phyloP scores from a whole-genome alignment of 2,888 invertebrate species.

The Amphipoea oculea region DNA sequence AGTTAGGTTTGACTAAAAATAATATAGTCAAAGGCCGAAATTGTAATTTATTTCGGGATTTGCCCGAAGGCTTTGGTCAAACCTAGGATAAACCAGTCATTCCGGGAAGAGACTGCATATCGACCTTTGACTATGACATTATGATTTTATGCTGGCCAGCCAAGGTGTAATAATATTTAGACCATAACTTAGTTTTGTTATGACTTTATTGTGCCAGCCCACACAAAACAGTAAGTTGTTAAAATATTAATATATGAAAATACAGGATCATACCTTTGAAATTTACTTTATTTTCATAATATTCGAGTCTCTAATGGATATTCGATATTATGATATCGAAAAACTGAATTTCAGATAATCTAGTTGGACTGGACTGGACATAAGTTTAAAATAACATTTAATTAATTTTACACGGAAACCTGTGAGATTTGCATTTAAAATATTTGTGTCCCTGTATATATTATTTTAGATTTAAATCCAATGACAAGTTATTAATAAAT shows the following conservation, averaged over 20 bases:
- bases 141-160: conserved; percentile 9
- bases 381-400: background rate
- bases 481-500: background rate
- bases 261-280: conserved; percentile 1
- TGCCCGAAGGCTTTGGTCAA: too few species aligned
- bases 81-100: too few species aligned
- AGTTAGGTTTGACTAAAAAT: too few species aligned
- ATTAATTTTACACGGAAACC: background rate
- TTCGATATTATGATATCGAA: background rate
- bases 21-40: too few species aligned
- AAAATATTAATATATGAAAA: conserved; percentile 9
- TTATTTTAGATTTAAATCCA: background rate
- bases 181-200: conserved; percentile 26
- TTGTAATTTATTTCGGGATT: too few species aligned
- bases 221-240: background rate
- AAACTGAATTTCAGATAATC: background rate
- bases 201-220: conserved; percentile 14
- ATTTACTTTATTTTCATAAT: conserved; percentile 2
- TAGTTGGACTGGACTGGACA: background rate
- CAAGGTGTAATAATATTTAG: conserved; percentile 28
- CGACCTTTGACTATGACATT: background rate
- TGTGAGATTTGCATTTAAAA: background rate
- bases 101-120: too few species aligned
- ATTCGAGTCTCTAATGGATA: background rate
- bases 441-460: background rate